A percentile compares a stretch with the other conserved stretches of the same genome.
Evolutionary conservation across 2,113 vertebrate species (phyloP).

Genomic region (Lagopus muta): DNA sequence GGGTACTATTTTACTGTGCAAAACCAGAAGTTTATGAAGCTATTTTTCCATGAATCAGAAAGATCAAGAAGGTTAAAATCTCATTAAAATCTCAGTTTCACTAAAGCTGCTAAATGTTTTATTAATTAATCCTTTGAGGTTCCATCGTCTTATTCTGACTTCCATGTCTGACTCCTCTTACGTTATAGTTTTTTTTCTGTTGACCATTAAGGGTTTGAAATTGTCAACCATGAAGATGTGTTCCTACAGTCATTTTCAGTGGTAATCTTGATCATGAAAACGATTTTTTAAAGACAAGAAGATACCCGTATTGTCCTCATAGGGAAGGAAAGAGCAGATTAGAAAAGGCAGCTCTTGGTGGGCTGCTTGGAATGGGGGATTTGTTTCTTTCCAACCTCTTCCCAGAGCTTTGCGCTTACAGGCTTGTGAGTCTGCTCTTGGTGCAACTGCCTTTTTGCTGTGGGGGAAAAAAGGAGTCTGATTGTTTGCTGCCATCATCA

Average conservation of each 20-base stretch:
- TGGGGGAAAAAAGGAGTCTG: not conserved
- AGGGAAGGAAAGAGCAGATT: not conserved
- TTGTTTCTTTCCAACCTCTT: not conserved
- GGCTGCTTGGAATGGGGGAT: not conserved
- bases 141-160: fast-evolving
- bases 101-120: not conserved
- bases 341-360: not conserved
- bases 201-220: not conserved
- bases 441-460: not conserved
- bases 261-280: not conserved
- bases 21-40: not conserved
- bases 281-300: not conserved
- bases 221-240: not conserved
- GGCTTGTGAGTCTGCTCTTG: not conserved
- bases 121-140: not conserved
- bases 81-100: not conserved
- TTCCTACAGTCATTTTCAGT: not conserved
- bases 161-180: fast-evolving
- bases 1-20: not conserved
- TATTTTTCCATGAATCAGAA: not conserved
- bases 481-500: not conserved
- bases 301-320: not conserved
- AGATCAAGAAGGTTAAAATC: not conserved
- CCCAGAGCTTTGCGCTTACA: not conserved
- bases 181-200: not conserved